Conservation (phyloP, 2,113 vertebrate genomes). For the Oplegnathus fasciatus region DNA sequence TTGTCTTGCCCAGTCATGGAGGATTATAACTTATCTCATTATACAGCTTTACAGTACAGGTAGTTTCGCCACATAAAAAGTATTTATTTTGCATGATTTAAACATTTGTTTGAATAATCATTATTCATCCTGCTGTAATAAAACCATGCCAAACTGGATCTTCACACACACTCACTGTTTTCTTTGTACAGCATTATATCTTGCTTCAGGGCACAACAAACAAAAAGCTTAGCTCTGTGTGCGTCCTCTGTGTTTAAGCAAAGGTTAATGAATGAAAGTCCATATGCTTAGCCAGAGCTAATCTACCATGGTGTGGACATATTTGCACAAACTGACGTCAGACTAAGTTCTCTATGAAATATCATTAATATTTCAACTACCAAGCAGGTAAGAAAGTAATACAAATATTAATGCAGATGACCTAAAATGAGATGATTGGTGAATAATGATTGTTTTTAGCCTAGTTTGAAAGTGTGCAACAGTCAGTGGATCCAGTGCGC, state of each 20-base stretch:
- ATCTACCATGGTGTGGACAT: neutral
- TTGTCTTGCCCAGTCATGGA: neutral
- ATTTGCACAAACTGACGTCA: neutral
- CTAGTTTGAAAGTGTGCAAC: neutral
- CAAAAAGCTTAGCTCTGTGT: neutral
- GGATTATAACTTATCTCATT: neutral
- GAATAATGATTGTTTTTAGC: neutral
- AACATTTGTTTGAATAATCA: neutral
- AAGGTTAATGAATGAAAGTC: constrained; percentile 23
- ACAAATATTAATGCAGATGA: neutral
- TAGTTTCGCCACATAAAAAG: constrained; percentile 13
- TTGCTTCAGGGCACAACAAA: constrained; percentile 7
- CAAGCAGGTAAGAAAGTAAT: neutral
- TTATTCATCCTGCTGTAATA: neutral
- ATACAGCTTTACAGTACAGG: neutral
- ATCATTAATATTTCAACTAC: constrained; percentile 6
- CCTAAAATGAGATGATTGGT: constrained; percentile 7
- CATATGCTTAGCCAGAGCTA: neutral
- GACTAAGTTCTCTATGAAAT: neutral
- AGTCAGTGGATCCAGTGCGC: constrained; percentile 2
- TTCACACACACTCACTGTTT: neutral
- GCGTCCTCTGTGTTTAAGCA: constrained; percentile 10
- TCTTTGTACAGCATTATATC: neutral
- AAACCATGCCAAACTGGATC: constrained; percentile 1
- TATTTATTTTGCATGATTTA: neutral